Evolutionary conservation across 2,797 vertebrate species (phyloP), one percentile per base, ranked within the genome.

Genomic region (Hozukius guyotensis): DNA sequence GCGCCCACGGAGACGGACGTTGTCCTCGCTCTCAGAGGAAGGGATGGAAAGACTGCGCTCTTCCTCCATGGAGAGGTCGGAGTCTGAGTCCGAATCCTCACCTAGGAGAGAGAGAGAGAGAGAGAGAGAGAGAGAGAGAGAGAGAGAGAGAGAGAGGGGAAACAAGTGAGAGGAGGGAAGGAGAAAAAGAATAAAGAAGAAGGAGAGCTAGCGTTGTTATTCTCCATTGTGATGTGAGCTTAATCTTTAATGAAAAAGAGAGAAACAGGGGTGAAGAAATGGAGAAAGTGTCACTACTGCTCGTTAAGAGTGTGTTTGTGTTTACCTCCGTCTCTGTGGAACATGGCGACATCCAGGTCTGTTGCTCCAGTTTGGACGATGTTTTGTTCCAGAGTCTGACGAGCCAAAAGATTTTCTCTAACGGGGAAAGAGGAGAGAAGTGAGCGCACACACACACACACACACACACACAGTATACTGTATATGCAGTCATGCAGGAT

Each of bases 21-120:
- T 99, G 93, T 99, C 98, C 80, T 99, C 98, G 0, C 99, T 99
- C 93, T 99, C 99, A 0, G 99, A 99, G 32, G 99, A 99, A 0
- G 98, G 98, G 85, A 99, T 99, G 82, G 98, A 99, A 67, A 99
- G 96, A 88, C 98, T 99, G 76, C 93, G 97, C 83, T 99, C 98
- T 61, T 99, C 99, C 2, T 99, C 98, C 92, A 99, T 94, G 67
- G 99, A 99, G 42, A 99, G 96, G 88, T 99, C 98, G 0, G 98
- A 99, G 94, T 99, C 98, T 0, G 98, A 98, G 88, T 99, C 98
- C 0, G 98, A 99, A 88, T 99, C 99, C 81, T 97, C 97, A 55
- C 97, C 98, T 99, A 90, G 31, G n/a, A 2, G 60, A 42, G 46
- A 20, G 7, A 20, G 46, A 64, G 66, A 66, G 31, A 38, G 36